Percentiles rank a stretch among this genome's conserved stretches.
These are phyloP conservation scores for Darevskia mixta DNA, from an alignment of 2,797 vertebrate species.

Conservation along the genomic window DNA sequence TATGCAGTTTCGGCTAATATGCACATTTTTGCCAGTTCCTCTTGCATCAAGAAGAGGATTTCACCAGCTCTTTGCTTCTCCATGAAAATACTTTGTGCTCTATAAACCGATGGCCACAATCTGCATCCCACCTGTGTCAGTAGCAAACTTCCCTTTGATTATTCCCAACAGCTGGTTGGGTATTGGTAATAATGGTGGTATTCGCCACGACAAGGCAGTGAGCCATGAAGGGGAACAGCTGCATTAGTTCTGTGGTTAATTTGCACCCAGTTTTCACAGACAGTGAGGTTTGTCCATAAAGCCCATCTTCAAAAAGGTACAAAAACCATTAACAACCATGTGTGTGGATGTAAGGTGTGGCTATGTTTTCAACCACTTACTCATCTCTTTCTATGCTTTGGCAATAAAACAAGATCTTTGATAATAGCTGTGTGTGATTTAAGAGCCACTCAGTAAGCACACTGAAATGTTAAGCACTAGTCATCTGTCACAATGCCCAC, in stretches of 20 bases:
- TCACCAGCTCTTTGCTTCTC: neutral
- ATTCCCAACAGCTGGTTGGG: neutral
- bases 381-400: neutral
- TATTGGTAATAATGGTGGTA: no score
- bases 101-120: neutral
- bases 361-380: neutral
- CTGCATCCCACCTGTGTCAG: conserved; percentile 15
- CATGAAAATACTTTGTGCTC: neutral
- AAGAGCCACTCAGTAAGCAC: neutral
- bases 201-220: no score
- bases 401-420: neutral
- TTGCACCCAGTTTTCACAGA: conserved; percentile 22
- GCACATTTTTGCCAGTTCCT: no score
- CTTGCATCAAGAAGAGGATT: neutral
- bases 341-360: neutral
- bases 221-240: no score
- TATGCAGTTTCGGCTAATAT: no score
- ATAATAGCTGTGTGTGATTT: neutral
- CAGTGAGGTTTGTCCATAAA: conserved; percentile 40
- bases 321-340: neutral
- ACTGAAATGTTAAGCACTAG: neutral
- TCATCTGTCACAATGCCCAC: neutral
- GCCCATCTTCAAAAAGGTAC: neutral
- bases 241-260: neutral
- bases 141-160: neutral